Evolutionary conservation across 2,888 invertebrate genomes (phyloP).

Genomic region (Melanargia galathea): DNA sequence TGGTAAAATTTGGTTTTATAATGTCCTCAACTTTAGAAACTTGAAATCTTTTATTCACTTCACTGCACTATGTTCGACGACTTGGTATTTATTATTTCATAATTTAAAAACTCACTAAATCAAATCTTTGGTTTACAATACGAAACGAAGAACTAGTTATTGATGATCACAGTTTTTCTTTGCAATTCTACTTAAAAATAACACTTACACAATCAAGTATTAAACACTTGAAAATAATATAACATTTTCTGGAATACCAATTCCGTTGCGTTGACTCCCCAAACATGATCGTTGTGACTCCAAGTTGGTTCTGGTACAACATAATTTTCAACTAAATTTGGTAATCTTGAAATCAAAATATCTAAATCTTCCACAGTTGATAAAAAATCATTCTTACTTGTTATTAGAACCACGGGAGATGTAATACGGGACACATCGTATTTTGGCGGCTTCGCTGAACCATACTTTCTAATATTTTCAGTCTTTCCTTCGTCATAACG

Average conservation of each 20-base stretch:
- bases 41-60: neutral
- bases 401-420: conserved; percentile 65
- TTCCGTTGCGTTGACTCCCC: conserved; percentile 58
- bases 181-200: neutral
- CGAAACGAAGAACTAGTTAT: neutral
- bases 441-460: conserved; percentile 56
- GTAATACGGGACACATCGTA: conserved; percentile 63
- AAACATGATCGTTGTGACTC: conserved; percentile 72
- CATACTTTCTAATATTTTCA: conserved; percentile 63
- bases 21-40: neutral
- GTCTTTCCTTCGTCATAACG: conserved; percentile 64
- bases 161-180: neutral
- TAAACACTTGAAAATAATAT: conserved; percentile 49
- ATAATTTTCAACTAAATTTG: conserved; percentile 82
- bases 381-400: conserved; percentile 83
- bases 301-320: conserved; percentile 77
- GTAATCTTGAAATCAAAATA: conserved; percentile 75
- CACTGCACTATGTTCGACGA: neutral
- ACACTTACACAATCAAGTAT: conserved; percentile 9
- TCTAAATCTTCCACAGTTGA: conserved; percentile 82
- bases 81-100: neutral
- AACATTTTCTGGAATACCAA: conserved; percentile 59
- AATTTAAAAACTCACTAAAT: neutral
- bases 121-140: neutral
- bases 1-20: neutral